phyloP scores from a whole-genome alignment of 2,888 invertebrate species.

The Isotomurus palustris region DNA sequence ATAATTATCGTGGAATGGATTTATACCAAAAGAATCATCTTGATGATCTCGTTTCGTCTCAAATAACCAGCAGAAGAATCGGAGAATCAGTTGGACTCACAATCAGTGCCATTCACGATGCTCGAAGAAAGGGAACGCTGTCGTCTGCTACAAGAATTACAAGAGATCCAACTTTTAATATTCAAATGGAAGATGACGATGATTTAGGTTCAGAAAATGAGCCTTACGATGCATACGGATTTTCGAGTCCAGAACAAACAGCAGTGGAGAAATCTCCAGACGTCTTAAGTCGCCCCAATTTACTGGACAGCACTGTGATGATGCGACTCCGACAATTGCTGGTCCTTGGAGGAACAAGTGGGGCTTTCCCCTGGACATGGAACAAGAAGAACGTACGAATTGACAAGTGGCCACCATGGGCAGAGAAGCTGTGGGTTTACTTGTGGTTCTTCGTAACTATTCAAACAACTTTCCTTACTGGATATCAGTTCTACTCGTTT shows the following conservation, averaged over 20 bases:
- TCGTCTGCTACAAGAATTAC: conserved; percentile 2
- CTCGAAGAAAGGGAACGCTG: not conserved
- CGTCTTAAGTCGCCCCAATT: conserved; percentile 13
- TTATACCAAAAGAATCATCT: not conserved
- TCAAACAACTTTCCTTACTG: conserved; percentile 13
- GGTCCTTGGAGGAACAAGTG: conserved; percentile 9
- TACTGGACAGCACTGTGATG: conserved; percentile 22
- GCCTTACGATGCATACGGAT: not conserved
- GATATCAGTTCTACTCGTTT: conserved; percentile 23
- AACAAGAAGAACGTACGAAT: conserved; percentile 12
- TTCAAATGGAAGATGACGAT: not conserved
- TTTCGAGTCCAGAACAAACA: not conserved
- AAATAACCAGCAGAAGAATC: not conserved
- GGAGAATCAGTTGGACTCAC: not conserved
- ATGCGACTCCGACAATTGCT: conserved; percentile 20
- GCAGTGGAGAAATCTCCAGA: not conserved
- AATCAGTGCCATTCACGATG: not conserved
- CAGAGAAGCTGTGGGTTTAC: conserved; percentile 9
- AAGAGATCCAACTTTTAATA: not conserved
- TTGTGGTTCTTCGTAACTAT: conserved; percentile 13
- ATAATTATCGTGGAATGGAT: not conserved
- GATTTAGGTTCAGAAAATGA: too few species aligned
- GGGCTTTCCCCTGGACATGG: conserved; percentile 29
- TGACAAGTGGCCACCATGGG: conserved; percentile 9
- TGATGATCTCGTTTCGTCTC: not conserved